phyloP scores from a whole-genome alignment of 2,888 invertebrate species.

The Cephonodes hylas region DNA sequence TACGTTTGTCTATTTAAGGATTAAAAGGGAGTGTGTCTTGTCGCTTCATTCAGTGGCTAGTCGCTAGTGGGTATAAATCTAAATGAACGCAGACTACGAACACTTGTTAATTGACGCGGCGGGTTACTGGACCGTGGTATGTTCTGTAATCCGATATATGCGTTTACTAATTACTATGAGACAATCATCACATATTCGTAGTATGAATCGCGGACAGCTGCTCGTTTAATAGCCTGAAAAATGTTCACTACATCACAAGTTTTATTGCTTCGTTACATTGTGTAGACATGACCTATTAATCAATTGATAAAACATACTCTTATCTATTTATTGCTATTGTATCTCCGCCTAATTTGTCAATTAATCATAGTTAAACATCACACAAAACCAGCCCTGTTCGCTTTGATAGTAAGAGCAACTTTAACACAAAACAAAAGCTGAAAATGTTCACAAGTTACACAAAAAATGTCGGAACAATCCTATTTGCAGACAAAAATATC shows the following conservation, averaged over 20 bases:
- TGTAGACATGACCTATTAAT: background rate
- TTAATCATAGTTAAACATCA: background rate
- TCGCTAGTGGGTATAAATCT: slow-evolving; percentile 20
- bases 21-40: background rate
- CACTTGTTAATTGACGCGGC: slow-evolving; percentile 65
- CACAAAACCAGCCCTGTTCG: background rate
- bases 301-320: background rate
- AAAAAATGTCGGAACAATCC: background rate
- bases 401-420: background rate
- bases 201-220: slow-evolving; percentile 6
- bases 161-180: slow-evolving; percentile 54
- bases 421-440: background rate
- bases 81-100: slow-evolving; percentile 21
- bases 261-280: background rate
- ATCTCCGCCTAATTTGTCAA: background rate
- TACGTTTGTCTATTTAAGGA: slow-evolving; percentile 16
- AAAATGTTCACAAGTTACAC: background rate
- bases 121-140: slow-evolving; percentile 61
- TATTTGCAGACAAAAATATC: slow-evolving; percentile 13
- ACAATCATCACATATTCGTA: slow-evolving; percentile 37
- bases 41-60: background rate
- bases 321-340: background rate
- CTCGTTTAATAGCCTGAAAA: slow-evolving; percentile 3
- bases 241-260: background rate
- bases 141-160: slow-evolving; percentile 57